These are phyloP conservation scores for Drosophila repleta DNA, from an alignment of 1,140 invertebrate species.

Conservation along the genomic window DNA sequence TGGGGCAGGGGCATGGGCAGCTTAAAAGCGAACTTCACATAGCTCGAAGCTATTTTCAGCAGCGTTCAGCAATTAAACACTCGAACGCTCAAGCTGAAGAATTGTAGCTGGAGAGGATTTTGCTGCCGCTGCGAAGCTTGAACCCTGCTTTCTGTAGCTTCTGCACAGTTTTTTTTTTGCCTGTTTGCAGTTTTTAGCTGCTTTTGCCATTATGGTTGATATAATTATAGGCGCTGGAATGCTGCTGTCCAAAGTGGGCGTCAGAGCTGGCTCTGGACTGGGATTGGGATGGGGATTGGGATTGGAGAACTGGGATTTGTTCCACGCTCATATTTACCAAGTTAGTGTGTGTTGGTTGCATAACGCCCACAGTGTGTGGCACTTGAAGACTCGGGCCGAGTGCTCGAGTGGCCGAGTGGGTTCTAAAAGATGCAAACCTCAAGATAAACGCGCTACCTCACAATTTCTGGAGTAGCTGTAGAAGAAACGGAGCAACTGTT, in stretches of 20 bases:
- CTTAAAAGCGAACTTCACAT: conserved; percentile 47
- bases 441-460: conserved; percentile 43
- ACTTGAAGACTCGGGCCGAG: conserved; percentile 1
- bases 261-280: conserved; percentile 32
- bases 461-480: conserved; percentile 9
- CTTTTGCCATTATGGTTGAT: conserved; percentile 73
- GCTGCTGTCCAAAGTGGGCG: conserved; percentile 46
- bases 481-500: conserved; percentile 20
- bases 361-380: conserved; percentile 17
- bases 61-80: conserved; percentile 76
- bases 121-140: conserved; percentile 11
- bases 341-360: conserved; percentile 9
- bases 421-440: conserved; percentile 27
- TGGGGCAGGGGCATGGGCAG: neutral
- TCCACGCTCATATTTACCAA: neutral
- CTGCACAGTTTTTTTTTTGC: neutral
- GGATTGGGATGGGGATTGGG: neutral
- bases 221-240: conserved; percentile 76
- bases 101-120: conserved; percentile 34
- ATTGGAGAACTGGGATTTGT: too few relatives aligned
- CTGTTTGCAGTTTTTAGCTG: conserved; percentile 62
- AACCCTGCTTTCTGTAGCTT: neutral
- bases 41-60: conserved; percentile 77
- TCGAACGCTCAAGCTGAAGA: conserved; percentile 52
- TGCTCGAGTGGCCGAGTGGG: neutral